A percentile compares a stretch with the other conserved stretches of the same genome.
These are phyloP conservation scores for Drosophila mettleri DNA, from an alignment of 2,888 invertebrate genomes.

Conservation along the genomic window DNA sequence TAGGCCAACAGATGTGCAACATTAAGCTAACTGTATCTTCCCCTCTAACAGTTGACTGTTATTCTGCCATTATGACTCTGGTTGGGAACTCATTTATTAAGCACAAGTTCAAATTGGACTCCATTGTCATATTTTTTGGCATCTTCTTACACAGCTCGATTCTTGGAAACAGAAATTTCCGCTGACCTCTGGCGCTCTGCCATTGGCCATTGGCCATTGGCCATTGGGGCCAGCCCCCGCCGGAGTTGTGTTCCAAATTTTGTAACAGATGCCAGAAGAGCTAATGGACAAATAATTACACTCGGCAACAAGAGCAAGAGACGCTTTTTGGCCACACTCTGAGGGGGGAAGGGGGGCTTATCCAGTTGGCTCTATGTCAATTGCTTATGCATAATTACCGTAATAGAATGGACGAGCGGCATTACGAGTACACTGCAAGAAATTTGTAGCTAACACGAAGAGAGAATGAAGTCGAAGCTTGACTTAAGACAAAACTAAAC, in stretches of 20 bases:
- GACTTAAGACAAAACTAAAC: too few species aligned
- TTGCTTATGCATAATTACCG: slow-evolving; percentile 61
- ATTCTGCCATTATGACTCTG: slow-evolving; percentile 11
- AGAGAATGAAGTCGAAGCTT: too few species aligned
- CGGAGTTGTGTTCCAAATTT: slow-evolving; percentile 69
- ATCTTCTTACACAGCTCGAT: slow-evolving; percentile 24
- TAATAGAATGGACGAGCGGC: slow-evolving; percentile 39
- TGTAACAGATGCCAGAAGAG: slow-evolving; percentile 53
- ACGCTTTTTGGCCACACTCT: slow-evolving; percentile 36
- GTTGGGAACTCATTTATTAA: slow-evolving; percentile 14
- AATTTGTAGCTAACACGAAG: neutral
- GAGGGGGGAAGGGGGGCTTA: slow-evolving; percentile 4
- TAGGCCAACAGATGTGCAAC: neutral
- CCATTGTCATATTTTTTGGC: slow-evolving; percentile 45
- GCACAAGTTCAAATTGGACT: slow-evolving; percentile 31
- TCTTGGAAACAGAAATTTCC: slow-evolving; percentile 43
- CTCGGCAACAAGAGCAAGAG: slow-evolving; percentile 47
- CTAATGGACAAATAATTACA: slow-evolving; percentile 76
- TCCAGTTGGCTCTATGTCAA: slow-evolving; percentile 56
- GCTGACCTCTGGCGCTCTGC: slow-evolving; percentile 57
- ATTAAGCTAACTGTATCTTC: slow-evolving; percentile 5
- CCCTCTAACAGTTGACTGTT: slow-evolving; percentile 6
- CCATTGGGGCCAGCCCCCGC: slow-evolving; percentile 29
- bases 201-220: slow-evolving; percentile 23
- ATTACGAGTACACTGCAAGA: slow-evolving; percentile 1